phyloP scores from a whole-genome alignment of 2,113 vertebrate genomes.

The Oenanthe melanoleuca region DNA sequence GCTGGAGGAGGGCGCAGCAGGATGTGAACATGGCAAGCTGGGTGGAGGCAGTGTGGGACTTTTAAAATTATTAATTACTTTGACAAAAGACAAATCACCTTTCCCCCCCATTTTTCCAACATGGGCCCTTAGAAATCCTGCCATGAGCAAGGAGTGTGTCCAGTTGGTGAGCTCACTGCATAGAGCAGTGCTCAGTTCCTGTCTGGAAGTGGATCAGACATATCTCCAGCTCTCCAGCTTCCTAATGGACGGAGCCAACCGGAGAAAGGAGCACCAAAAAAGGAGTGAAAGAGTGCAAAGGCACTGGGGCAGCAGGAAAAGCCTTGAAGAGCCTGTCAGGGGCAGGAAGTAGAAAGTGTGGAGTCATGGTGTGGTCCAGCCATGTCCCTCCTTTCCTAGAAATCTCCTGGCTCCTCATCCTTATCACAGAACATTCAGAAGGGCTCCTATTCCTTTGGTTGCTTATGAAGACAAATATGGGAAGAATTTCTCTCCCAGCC shows the following conservation, averaged over 20 bases:
- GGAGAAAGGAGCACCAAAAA: slow-evolving; percentile 8
- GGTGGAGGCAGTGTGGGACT: background rate
- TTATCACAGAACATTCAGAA: background rate
- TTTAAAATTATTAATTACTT: background rate
- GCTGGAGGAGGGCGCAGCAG: background rate
- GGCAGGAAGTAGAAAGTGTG: background rate
- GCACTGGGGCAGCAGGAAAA: accelerated
- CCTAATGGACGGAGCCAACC: accelerated
- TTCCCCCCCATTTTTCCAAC: background rate
- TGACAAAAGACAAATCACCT: background rate
- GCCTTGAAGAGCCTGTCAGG: background rate
- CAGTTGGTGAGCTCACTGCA: background rate
- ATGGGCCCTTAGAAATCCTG: accelerated
- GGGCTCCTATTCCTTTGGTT: background rate
- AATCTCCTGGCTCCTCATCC: background rate
- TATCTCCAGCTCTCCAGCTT: slow-evolving; percentile 47
- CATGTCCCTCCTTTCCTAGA: background rate
- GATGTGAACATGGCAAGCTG: background rate
- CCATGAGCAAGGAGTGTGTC: background rate
- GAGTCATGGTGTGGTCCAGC: background rate
- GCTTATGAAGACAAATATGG: background rate
- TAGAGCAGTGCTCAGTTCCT: background rate
- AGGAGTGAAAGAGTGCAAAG: background rate
- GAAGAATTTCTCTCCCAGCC: background rate
- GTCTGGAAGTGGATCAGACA: background rate